Base-by-base conservation (phyloP, 2,888 invertebrate species). In the Epistrophe grossulariae region DNA sequence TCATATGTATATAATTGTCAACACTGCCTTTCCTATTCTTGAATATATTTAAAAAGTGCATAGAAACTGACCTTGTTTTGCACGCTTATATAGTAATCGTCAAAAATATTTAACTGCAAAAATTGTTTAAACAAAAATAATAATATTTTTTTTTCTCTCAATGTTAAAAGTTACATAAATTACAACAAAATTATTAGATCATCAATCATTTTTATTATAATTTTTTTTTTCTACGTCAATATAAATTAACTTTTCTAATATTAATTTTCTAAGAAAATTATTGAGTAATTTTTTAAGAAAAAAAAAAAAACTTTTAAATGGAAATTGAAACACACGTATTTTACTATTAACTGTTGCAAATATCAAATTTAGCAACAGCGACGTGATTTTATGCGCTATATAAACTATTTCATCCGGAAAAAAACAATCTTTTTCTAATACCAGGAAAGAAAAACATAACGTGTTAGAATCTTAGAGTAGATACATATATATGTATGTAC, bases 141-240 rank as follows among this genome's bases (percentile, higher is more conserved):
- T 0, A 10, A 31, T 5, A 2, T 31, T 4, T 7, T 6, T 62
- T 19, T 19, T 40, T 62, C 0, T 55, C 55, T 31, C 28, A 55
- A 31, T 55, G 31, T 55, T 28, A 17, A 9, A 55, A 28, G 55
- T 15, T 28, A 52, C 24, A 52, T 55, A 60, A 19, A 13, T 19
- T 24, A 43, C 17, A 62, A 28, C 6, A 24, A 8, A 52, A 52
- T 19, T 19, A 52, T 43, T 62, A 43, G 43, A 24, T 62, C 62
- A 43, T 62, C 43, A 62, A 62, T 62, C 62, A 62, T 62, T 24
- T 60, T 24, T 60, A 19, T 60, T 60, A 40, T 60, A 2, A 40
- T 60, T 24, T 40, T 40, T 17, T 4, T 60, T 38, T 7, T 38
- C 3, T 24, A 3, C 24, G 40, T 40, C 38, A 38, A 40, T 6